Conservation (phyloP, 1,140 invertebrate genomes). For the Cotesia glomerata region DNA sequence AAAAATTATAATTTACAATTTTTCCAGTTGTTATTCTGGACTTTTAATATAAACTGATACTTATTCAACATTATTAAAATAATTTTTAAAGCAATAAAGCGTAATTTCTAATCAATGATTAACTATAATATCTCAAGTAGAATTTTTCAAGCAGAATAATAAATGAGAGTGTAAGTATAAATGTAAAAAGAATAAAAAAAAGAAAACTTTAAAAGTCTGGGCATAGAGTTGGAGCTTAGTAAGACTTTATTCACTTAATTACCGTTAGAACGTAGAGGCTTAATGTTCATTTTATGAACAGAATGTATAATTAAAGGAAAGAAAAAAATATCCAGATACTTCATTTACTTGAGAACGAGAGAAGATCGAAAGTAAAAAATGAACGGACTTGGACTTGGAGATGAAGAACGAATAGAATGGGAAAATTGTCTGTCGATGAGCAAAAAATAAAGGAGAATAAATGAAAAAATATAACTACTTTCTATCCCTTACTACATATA, state of each 20-base stretch:
- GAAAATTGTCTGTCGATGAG: too few relatives aligned
- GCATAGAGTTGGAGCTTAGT: background rate
- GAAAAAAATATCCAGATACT: background rate
- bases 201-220: background rate
- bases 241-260: background rate
- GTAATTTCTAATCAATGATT: background rate
- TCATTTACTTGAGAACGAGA: background rate
- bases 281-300: background rate
- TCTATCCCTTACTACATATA: background rate
- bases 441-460: background rate
- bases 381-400: background rate
- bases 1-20: too few relatives aligned
- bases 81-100: too few relatives aligned
- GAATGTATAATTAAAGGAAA: background rate
- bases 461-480: background rate
- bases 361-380: background rate
- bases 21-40: too few relatives aligned
- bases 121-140: background rate
- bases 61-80: too few relatives aligned
- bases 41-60: too few relatives aligned
- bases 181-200: background rate
- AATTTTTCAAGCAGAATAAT: background rate
- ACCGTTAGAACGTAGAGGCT: background rate
- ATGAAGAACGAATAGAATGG: background rate
- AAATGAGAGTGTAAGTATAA: background rate